Conservation (phyloP, 2,797 vertebrate species). For the Erethizon dorsatum region DNA sequence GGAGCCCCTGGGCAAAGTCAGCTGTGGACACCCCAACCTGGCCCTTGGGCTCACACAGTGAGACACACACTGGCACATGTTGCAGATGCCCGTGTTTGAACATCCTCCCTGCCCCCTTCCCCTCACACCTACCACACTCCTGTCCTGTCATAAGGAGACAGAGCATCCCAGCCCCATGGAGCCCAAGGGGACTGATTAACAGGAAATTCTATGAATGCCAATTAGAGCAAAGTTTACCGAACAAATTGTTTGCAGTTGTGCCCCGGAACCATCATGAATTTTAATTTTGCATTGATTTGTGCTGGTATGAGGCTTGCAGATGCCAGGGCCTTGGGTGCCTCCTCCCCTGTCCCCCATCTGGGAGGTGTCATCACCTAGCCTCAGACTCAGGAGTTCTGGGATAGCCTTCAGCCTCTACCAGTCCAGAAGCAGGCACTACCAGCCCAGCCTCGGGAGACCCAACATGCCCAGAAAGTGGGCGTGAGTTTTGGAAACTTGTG, state of each 20-base stretch:
- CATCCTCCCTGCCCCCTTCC: neutral
- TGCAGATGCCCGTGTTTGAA: neutral
- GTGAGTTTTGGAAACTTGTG: constrained; percentile 1
- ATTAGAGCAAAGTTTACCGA: constrained; percentile 92
- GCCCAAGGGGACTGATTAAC: constrained; percentile 91
- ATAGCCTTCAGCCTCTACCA: neutral
- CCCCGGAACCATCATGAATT: constrained; percentile 93
- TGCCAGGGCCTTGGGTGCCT: constrained; percentile 69
- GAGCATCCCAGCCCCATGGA: constrained; percentile 85
- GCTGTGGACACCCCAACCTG: neutral
- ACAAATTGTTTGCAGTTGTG: constrained; percentile 92
- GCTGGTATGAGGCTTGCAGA: constrained; percentile 78
- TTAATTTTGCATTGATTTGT: constrained; percentile 91
- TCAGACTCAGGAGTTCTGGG: neutral
- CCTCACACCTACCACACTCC: constrained; percentile 58
- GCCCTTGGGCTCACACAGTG: neutral
- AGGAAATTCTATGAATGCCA: constrained; percentile 91
- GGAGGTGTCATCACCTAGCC: constrained; percentile 19
- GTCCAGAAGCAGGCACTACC: neutral
- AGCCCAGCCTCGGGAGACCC: neutral
- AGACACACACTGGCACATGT: neutral
- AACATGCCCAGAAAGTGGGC: neutral
- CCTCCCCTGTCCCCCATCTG: neutral
- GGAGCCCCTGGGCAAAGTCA: neutral
- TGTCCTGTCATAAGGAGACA: constrained; percentile 84